Evolutionary conservation across 2,797 vertebrate species (phyloP).

Genomic region (Sorex maritimensis): DNA sequence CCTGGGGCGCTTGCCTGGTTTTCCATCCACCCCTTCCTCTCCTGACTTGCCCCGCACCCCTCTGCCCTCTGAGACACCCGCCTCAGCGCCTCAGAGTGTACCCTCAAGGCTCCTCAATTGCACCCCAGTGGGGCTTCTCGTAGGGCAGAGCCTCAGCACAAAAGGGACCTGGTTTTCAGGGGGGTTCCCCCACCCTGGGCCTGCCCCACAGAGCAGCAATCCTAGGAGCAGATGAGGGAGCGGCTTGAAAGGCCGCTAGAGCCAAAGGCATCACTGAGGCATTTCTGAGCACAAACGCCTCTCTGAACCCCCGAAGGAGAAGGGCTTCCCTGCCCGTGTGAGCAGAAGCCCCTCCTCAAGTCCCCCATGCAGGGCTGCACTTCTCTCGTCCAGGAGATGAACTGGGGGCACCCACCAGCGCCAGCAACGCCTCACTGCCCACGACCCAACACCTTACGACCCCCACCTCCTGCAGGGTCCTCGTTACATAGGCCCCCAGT

Average conservation of each 20-base stretch:
- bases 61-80: not conserved
- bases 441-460: not conserved
- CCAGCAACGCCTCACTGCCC: not conserved
- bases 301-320: not conserved
- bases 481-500: not conserved
- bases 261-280: not conserved
- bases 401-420: too few species aligned
- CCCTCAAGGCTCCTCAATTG: too few species aligned
- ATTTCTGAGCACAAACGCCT: not conserved
- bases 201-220: too few species aligned
- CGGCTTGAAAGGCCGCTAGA: not conserved
- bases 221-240: not conserved
- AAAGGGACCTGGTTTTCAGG: too few species aligned
- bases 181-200: too few species aligned
- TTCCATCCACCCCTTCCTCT: not conserved
- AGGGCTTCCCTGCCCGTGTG: not conserved
- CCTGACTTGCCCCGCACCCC: not conserved
- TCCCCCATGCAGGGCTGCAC: too few species aligned
- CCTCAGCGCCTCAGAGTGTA: not conserved
- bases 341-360: not conserved
- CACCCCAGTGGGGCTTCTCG: too few species aligned
- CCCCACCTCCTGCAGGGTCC: not conserved
- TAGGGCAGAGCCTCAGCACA: too few species aligned
- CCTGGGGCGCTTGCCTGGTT: not conserved
- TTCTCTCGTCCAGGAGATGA: too few species aligned